A percentile compares a stretch with the other conserved stretches of the same genome.
phyloP scores from a whole-genome alignment of 2,113 vertebrate species.

The Lota lota region DNA sequence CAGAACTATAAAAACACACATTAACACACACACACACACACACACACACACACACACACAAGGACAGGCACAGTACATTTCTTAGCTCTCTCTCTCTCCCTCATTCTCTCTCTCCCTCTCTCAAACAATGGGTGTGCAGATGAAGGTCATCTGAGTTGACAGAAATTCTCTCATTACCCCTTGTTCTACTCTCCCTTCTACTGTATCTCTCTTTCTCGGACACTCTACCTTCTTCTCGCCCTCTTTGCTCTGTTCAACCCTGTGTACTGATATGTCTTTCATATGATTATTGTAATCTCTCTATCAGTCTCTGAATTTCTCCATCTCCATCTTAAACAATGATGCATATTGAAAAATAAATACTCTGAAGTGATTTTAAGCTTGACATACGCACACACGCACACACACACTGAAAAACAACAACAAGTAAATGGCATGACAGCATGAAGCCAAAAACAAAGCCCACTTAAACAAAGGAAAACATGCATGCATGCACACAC shows the following conservation, averaged over 20 bases:
- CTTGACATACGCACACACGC: not conserved
- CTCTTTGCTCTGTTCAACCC: not conserved
- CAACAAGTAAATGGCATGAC: not conserved
- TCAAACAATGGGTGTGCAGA: too few species aligned
- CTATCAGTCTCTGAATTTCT: not conserved
- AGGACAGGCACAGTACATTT: conserved; percentile 24
- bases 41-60: not conserved
- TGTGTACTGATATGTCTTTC: not conserved
- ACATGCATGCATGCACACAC: conserved; percentile 15
- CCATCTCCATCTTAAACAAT: not conserved
- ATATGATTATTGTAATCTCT: not conserved
- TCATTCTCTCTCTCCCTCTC: not conserved
- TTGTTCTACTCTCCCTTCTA: conserved; percentile 2
- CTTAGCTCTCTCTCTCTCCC: conserved; percentile 25
- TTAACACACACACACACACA: not conserved
- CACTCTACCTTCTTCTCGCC: conserved; percentile 10
- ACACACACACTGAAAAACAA: conserved; percentile 10
- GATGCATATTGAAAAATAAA: not conserved
- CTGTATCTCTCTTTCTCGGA: conserved; percentile 15
- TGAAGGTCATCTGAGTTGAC: too few species aligned
- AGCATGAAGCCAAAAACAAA: not conserved
- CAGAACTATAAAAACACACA: not conserved
- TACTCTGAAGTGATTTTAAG: too few species aligned
- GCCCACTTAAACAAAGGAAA: conserved; percentile 9
- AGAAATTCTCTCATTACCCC: conserved; percentile 18